phyloP scores from a whole-genome alignment of 2,113 vertebrate species.

The Mastomys coucha region DNA sequence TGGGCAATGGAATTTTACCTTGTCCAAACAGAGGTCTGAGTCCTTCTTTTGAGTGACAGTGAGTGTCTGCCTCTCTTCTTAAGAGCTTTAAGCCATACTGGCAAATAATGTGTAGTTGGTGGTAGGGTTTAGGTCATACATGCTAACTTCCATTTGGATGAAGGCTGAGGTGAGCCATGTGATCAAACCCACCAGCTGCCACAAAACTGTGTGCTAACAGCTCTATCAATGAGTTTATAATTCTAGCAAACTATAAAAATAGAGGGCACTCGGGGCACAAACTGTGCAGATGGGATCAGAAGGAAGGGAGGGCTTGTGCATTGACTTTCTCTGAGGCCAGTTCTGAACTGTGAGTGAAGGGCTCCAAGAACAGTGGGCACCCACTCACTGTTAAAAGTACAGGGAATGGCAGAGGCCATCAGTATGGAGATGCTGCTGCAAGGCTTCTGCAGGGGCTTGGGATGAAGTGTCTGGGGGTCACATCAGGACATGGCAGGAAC shows the following conservation, averaged over 20 bases:
- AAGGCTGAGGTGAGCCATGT: not conserved
- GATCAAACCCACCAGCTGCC: not conserved
- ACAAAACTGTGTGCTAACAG: not conserved
- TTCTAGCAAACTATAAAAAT: not conserved
- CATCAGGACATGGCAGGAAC: not conserved
- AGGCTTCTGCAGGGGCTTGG: not conserved
- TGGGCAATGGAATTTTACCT: not conserved
- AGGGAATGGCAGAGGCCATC: not conserved
- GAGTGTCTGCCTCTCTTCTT: not conserved
- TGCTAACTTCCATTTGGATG: not conserved
- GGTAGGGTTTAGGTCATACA: not conserved
- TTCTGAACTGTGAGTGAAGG: constrained; percentile 12
- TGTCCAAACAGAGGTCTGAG: not conserved
- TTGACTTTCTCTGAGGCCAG: not conserved
- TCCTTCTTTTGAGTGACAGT: not conserved
- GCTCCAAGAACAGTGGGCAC: not conserved
- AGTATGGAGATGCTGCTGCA: not conserved
- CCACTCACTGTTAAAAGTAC: not conserved
- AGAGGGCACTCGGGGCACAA: not conserved
- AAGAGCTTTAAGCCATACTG: not conserved
- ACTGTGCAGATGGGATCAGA: not conserved
- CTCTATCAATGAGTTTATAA: not conserved
- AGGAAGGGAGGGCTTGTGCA: not conserved
- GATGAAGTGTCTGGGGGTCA: not conserved
- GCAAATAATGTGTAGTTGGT: not conserved